Evolutionary conservation across 2,797 vertebrate genomes (phyloP), one percentile per base, ranked within the genome.

Genomic region (Mormyrops attenuatus): DNA sequence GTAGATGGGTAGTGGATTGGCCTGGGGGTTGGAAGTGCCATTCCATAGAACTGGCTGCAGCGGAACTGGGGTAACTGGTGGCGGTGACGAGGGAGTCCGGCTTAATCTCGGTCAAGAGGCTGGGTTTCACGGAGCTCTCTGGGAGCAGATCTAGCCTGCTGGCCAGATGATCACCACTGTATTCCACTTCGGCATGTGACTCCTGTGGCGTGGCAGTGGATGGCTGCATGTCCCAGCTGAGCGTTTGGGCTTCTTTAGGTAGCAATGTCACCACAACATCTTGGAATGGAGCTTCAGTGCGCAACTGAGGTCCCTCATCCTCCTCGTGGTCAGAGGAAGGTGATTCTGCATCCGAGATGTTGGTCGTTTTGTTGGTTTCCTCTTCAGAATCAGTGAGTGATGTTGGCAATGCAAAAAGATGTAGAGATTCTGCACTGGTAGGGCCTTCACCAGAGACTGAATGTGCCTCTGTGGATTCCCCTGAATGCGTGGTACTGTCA

Each of bases 171-270:
- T 94, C 92, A 0, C 92, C 92, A 34, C 94, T 96, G 93, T 94
- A 93, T 34, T 95, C 94, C 84, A 91, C 80, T 85, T 95, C 94
- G 9, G 93, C 92, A 22, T 90, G 92, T 52, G 95, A 94, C 90
- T 96, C 95, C 92, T 94, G 94, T 0, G 89, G 91, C 0, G 91
- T 90, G 34, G 92, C 93, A 5, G 92, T 50, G 3, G 93, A 90
- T 3, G 91, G 41, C 22, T 90, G 80, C 0, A 88, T 90, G 9
- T 93, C 90, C 94, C 93, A 93, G 30, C 89, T 87, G 0, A 91
- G 90, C 9, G 92, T 92, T 38, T 92, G 41, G 2, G 92, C 94
- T 89, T 90, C 88, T 6, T 88, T 92, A 89, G 94, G 94, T 53
- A 95, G 91, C 57, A 94, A 88, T 0, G 94, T 94, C 89, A 95